Evolutionary conservation across 2,888 invertebrate species (phyloP).

Genomic region (Brachyopa scutellaris): DNA sequence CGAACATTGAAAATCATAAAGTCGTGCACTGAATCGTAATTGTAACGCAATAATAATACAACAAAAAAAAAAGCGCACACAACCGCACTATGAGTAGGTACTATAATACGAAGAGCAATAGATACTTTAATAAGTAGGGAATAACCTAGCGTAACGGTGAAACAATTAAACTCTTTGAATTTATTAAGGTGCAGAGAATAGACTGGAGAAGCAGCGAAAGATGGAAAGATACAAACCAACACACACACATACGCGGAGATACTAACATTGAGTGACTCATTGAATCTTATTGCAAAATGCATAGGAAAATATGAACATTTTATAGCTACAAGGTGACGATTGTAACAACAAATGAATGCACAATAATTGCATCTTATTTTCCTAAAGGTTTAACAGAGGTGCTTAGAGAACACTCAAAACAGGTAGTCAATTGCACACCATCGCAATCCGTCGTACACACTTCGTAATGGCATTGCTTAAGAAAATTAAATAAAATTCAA

Average conservation of each 20-base stretch:
- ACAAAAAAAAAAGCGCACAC: no score
- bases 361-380: slow-evolving; percentile 28
- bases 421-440: slow-evolving; percentile 28
- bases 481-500: not conserved
- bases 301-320: slow-evolving; percentile 1
- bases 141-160: slow-evolving; percentile 71
- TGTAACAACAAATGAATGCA: slow-evolving; percentile 1
- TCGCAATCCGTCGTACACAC: not conserved
- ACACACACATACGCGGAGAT: not conserved
- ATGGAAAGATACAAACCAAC: slow-evolving; percentile 2
- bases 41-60: slow-evolving; percentile 69
- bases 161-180: slow-evolving; percentile 70
- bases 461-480: slow-evolving; percentile 37
- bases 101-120: not conserved
- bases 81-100: slow-evolving; percentile 13
- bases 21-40: slow-evolving; percentile 72
- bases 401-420: not conserved
- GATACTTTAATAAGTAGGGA: slow-evolving; percentile 63
- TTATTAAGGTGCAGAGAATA: slow-evolving; percentile 27
- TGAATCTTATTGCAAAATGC: slow-evolving; percentile 38
- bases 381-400: not conserved
- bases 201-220: not conserved
- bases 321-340: slow-evolving; percentile 52
- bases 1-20: slow-evolving; percentile 67
- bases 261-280: slow-evolving; percentile 49